Evolutionary conservation across 2,888 invertebrate species (phyloP), one percentile per base, ranked within the genome.

Genomic region (Lycia hirtaria): DNA sequence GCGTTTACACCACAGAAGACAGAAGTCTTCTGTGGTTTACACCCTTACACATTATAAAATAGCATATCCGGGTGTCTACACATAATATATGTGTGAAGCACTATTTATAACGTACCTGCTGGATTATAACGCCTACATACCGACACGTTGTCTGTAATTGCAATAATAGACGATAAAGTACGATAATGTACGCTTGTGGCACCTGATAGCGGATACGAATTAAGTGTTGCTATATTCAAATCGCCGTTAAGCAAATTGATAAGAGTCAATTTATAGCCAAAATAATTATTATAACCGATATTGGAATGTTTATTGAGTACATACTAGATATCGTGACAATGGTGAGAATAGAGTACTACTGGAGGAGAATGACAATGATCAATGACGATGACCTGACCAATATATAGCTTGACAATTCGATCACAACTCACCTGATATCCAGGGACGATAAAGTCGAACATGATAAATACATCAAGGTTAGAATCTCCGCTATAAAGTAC

Each of bases 21-120:
- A n/a, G n/a, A n/a, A n/a, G n/a, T n/a, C n/a, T n/a, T n/a, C n/a
- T n/a, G n/a, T n/a, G n/a, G n/a, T n/a, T n/a, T n/a, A n/a, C n/a
- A n/a, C n/a, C n/a, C n/a, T 56, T 43, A 35, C 24, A 35, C 17
- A 17, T 10, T 35, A 32, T 60, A 56, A 62, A 55, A n/a, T 59
- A 60, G 56, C 41, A 73, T 65, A 75, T 79, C 74, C 74, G 68
- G 69, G 60, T 64, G 35, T 17, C 19, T 38, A 40, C 9, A 6
- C 26, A 41, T 41, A 26, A 26, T 26, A 14, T 61, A 54, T 62
- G 50, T 24, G 17, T 45, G 33, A 24, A 26, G 7, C 30, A 37
- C 44, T 41, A 40, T 59, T 41, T 54, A 45, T 51, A 44, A 38
- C 24, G 14, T 53, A 47, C 41, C 24, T 22, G 17, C 45, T 33